phyloP scores from a whole-genome alignment of 2,888 invertebrate genomes.

The Spisula subtruncata region DNA sequence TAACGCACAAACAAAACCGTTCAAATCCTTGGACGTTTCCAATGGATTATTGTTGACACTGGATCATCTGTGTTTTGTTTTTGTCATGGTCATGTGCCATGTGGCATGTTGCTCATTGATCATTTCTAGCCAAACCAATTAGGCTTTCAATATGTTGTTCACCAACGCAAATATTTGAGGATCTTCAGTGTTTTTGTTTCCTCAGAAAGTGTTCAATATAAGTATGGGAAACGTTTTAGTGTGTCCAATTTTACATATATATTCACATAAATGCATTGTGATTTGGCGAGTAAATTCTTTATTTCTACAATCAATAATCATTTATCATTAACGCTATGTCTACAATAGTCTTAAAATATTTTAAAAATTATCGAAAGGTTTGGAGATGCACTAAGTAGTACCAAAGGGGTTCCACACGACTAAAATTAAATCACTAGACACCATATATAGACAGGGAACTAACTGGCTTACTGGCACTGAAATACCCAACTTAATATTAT shows the following conservation, averaged over 20 bases:
- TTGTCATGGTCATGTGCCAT: not conserved
- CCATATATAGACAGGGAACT: too few species aligned
- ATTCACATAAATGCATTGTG: not conserved
- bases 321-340: not conserved
- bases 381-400: not conserved
- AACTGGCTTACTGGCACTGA: too few species aligned
- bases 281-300: not conserved
- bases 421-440: too few species aligned
- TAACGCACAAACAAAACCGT: not conserved
- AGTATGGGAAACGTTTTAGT: not conserved
- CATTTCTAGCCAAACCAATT: not conserved
- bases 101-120: too few species aligned
- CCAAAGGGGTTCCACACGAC: too few species aligned
- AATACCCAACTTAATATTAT: too few species aligned
- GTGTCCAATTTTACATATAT: not conserved
- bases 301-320: not conserved
- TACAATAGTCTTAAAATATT: not conserved
- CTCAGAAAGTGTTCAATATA: not conserved
- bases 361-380: not conserved
- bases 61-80: not conserved
- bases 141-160: not conserved
- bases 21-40: not conserved
- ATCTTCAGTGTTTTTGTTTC: not conserved
- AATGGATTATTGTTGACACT: not conserved
- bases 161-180: not conserved